A percentile compares a stretch with the other conserved stretches of the same genome.
Evolutionary conservation across 2,888 invertebrate species (phyloP).

Genomic region (Limnephilus marmoratus): DNA sequence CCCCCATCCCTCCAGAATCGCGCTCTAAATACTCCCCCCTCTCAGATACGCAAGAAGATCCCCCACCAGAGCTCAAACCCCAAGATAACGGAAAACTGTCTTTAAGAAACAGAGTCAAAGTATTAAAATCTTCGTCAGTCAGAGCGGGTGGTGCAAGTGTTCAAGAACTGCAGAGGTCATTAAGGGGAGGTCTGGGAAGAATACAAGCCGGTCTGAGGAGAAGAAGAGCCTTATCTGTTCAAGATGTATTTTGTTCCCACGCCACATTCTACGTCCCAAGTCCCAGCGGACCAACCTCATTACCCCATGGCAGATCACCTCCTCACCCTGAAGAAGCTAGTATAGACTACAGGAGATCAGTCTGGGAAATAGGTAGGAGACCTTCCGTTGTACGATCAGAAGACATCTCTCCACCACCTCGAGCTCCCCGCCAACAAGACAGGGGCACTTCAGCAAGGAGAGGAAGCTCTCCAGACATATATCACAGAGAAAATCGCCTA

Average conservation of each 20-base stretch:
- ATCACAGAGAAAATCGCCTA: constrained; percentile 62
- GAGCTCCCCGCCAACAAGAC: constrained; percentile 60
- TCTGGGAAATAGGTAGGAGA: constrained; percentile 64
- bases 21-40: constrained; percentile 69
- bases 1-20: constrained; percentile 77
- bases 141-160: constrained; percentile 76
- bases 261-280: constrained; percentile 86
- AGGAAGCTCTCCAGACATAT: constrained; percentile 65
- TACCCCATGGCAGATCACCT: constrained; percentile 66
- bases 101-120: constrained; percentile 76
- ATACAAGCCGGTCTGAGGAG: constrained; percentile 83
- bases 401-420: constrained; percentile 60
- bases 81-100: constrained; percentile 75
- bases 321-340: constrained; percentile 65
- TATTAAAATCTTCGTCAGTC: constrained; percentile 76
- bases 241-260: constrained; percentile 81
- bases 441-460: constrained; percentile 61
- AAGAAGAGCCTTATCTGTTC: constrained; percentile 82
- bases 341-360: constrained; percentile 65
- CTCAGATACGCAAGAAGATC: constrained; percentile 61
- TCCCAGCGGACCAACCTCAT: constrained; percentile 70
- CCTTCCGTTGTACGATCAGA: constrained; percentile 50
- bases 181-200: constrained; percentile 82
- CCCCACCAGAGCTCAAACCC: constrained; percentile 73
- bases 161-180: constrained; percentile 79